Conservation (phyloP, 35 echinoderm and acorn worm species). For the Acanthaster planci region DNA sequence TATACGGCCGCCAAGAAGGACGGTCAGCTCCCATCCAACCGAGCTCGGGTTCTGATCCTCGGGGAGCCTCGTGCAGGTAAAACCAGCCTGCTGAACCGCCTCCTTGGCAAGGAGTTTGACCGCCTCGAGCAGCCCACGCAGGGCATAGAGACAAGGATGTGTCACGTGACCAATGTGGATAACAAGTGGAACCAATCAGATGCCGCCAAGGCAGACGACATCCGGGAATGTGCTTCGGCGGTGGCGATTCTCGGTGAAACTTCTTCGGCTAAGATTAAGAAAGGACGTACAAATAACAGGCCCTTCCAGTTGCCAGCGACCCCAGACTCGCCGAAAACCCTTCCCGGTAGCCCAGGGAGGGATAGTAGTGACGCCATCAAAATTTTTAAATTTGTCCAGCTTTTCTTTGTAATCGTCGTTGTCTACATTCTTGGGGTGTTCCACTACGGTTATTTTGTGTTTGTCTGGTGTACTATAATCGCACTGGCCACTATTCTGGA, state of each 20-base stretch:
- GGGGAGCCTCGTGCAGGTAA: slow-evolving; percentile 7
- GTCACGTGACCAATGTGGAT: slow-evolving; percentile 16
- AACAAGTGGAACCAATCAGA: background rate
- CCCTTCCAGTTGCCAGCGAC: background rate
- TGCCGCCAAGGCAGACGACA: slow-evolving; percentile 11
- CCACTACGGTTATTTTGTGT: background rate
- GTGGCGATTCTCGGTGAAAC: background rate
- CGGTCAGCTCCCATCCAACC: slow-evolving; percentile 1
- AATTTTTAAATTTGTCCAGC: background rate
- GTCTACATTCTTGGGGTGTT: background rate
- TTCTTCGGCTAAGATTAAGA: background rate
- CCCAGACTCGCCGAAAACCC: background rate
- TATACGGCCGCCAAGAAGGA: background rate
- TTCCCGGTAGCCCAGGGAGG: background rate
- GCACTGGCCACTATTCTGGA: background rate
- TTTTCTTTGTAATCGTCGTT: background rate
- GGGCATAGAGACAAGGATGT: slow-evolving; percentile 11
- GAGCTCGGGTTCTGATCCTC: background rate
- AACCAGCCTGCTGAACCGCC: slow-evolving; percentile 7
- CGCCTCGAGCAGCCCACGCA: background rate
- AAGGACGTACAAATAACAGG: background rate
- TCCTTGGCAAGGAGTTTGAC: slow-evolving; percentile 7
- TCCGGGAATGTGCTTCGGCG: background rate
- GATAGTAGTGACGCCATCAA: background rate
- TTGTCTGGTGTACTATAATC: background rate